Base-by-base conservation (phyloP, 2,888 invertebrate genomes). In the Eristalinus sepulchralis region DNA sequence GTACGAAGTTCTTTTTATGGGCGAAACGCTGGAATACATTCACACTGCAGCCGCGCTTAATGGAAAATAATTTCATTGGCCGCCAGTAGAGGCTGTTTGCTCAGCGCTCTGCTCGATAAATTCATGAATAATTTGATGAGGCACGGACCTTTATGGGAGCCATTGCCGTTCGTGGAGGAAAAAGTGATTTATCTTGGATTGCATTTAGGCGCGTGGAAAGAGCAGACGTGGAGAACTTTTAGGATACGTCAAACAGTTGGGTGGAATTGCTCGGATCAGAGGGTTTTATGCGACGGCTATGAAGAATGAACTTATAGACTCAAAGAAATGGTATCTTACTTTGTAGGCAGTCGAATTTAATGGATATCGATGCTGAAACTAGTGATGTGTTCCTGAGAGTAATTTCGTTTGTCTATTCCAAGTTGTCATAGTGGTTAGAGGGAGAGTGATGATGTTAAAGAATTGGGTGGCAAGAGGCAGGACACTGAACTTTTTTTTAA, bases 41-140 rank as follows among this genome's bases (percentile, higher is more conserved):
- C 17, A 83, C 79, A 83, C 64, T 79, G 83, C 83, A 79, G 73
- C 73, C 57, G 11, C 20, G 68, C 80, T 83, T 80, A 64, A 73
- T 33, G 13, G 39, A 62, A 59, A 55, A 34, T 36, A 33, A 47
- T 34, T 67, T 33, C 27, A 39, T 73, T 24, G 33, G 13, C 13
- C 20, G 13, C 34, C 13, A 36, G 4, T 33, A 31, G 31, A 24
- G 24, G n/a, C 39, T 60, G 13, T 24, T 36, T 34, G 17, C 13
- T 34, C 13, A 62, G 33, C 60, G 62, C 24, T 77, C 34, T 8
- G 47, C 47, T 17, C 47, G 17, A 47, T 17, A 17, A 47, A 17
- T 2, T 17, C 47, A 8, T 47, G 47, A 47, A 47, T 17, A 47
- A 17, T 47, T 47, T 47, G n/a, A 47, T 17, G 17, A 47, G 47